These are phyloP conservation scores for Neolamprologus tretocephalus DNA, from an alignment of 2,113 vertebrate genomes.

Conservation along the genomic window DNA sequence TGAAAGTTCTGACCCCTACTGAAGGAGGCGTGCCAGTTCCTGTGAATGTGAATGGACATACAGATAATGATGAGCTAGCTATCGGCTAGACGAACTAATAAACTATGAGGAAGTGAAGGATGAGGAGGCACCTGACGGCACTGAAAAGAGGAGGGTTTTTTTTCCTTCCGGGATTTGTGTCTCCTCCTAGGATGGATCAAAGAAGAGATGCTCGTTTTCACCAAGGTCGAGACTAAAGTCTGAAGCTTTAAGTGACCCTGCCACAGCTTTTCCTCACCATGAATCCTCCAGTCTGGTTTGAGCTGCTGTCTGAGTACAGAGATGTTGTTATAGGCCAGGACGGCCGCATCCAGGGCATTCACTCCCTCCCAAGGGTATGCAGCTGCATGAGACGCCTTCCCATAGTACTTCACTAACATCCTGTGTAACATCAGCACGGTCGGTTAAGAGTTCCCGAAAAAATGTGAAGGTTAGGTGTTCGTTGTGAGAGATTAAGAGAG, in stretches of 20 bases:
- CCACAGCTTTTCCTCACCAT: slow-evolving; percentile 67
- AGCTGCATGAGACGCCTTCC: slow-evolving; percentile 83
- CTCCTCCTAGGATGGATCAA: neutral
- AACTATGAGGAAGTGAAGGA: neutral
- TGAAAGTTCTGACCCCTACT: neutral
- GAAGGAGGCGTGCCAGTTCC: neutral
- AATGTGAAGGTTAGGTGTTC: neutral
- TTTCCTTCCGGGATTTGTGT: neutral
- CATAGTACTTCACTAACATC: slow-evolving; percentile 83
- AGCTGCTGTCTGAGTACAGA: slow-evolving; percentile 86
- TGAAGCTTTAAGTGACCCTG: neutral
- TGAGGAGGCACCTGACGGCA: neutral
- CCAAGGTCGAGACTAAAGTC: neutral
- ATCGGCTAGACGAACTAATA: neutral
- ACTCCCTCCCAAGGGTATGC: slow-evolving; percentile 87
- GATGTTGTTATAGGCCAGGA: slow-evolving; percentile 86
- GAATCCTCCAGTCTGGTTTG: slow-evolving; percentile 84
- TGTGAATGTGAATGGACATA: neutral
- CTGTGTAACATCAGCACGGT: slow-evolving; percentile 51
- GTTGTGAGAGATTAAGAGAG: neutral
- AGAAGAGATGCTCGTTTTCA: neutral
- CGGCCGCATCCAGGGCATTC: slow-evolving; percentile 87
- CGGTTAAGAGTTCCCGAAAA: neutral
- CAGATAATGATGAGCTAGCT: neutral
- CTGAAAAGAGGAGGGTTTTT: neutral